Evolutionary conservation across 2,797 vertebrate species (phyloP), one percentile per base, ranked within the genome.

Genomic region (Psittacula echo): DNA sequence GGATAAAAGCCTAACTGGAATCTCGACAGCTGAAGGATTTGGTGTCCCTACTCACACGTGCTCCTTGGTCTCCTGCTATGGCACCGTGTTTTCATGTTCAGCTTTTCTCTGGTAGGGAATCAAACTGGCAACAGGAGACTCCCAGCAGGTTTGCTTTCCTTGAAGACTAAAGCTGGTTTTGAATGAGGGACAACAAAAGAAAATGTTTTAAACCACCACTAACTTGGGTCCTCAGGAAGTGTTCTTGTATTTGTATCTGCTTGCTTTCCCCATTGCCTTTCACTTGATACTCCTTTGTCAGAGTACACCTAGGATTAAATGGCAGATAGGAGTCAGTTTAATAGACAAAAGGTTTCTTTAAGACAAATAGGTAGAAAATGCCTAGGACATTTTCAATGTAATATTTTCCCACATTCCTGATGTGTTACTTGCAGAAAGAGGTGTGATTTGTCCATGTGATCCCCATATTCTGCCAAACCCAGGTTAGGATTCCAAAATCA

Each of bases 1-100:
- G 10, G 5, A 2, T 77, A 9, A 54, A 66, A 88, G 34, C 64
- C 13, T 11, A 3, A 3, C 10, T 26, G 12, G 13, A 27, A 21
- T 78, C 86, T 53, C 24, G 15, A 9, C 4, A 32, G 1, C 50
- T 83, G 3, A 44, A 34, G 44, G 39, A 42, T 53, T 54, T 58
- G n/a, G 27, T 51, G 37, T 82, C 20, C 10, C 6, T 26, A 4
- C 21, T 45, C 18, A 10, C 0, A 0, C 1, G 0, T 24, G 34
- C 20, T 58, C 29, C 58, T 75, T 42, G 4, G 3, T 72, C 26
- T 30, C 24, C 13, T 24, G 7, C n/a, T 65, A 9, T 61, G 50
- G 22, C 30, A 16, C 20, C 0, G 0, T 29, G 0, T 66, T 56
- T 68, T 62, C 27, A 50, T 58, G 7, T 41, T 47, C 13, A 23